A percentile compares a stretch with the other conserved stretches of the same genome.
These are phyloP conservation scores for Amphiura filiformis DNA, from an alignment of 35 echinoderm and acorn worm species.

Conservation along the genomic window DNA sequence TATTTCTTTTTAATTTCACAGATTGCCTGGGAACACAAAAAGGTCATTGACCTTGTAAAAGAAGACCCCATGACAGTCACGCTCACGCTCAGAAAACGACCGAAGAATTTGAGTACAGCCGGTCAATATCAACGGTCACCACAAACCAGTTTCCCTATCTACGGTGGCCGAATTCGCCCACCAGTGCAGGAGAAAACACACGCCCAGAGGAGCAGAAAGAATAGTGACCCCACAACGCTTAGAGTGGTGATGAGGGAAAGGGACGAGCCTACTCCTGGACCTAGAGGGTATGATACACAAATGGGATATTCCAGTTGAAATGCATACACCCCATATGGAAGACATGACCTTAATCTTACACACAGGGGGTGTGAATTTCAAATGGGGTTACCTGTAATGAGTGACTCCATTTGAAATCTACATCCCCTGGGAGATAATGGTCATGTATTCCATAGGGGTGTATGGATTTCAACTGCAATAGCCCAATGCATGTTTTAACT, in stretches of 20 bases:
- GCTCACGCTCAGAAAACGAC: slow-evolving; percentile 85
- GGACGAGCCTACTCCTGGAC: not conserved
- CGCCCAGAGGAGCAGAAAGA: not conserved
- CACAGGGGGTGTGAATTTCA: no score
- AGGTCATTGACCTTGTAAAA: slow-evolving; percentile 72
- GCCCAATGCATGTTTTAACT: no score
- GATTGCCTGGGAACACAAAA: slow-evolving; percentile 92
- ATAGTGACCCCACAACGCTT: not conserved
- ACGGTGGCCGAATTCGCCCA: not conserved
- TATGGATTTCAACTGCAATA: no score
- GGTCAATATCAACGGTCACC: slow-evolving; percentile 69
- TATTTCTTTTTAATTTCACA: not conserved
- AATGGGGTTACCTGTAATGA: no score
- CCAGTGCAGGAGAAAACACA: not conserved
- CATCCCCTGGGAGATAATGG: no score
- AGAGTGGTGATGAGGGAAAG: not conserved
- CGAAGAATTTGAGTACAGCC: slow-evolving; percentile 59
- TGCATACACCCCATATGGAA: no score
- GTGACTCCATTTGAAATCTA: no score
- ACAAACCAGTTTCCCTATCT: not conserved
- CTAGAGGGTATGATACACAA: not conserved
- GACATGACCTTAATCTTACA: no score
- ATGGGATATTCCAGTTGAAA: no score
- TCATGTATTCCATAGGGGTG: no score
- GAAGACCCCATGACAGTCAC: slow-evolving; percentile 56